Percentiles rank a stretch among this genome's conserved stretches.
These are phyloP conservation scores for Cryptophagus acutangulus DNA, from an alignment of 2,888 invertebrate genomes.

Conservation along the genomic window DNA sequence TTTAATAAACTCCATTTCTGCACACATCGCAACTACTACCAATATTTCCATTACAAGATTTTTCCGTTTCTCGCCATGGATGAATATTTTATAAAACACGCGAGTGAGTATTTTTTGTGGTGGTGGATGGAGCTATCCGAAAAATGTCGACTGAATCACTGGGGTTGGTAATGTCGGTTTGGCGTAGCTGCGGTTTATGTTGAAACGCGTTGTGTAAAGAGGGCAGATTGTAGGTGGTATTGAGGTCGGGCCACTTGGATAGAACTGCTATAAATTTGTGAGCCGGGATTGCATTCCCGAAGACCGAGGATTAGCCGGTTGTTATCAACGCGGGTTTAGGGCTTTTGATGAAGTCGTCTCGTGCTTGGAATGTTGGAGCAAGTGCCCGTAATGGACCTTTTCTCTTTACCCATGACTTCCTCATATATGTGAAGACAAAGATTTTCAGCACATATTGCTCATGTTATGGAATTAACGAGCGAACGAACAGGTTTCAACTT, in stretches of 20 bases:
- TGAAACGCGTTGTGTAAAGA: slow-evolving; percentile 13
- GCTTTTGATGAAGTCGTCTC: slow-evolving; percentile 44
- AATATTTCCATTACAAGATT: no score
- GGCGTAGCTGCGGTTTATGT: slow-evolving; percentile 26
- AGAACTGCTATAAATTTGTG: slow-evolving; percentile 39
- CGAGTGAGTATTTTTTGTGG: no score
- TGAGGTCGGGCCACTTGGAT: slow-evolving; percentile 37
- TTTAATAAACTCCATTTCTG: slow-evolving; percentile 15
- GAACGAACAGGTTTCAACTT: no score
- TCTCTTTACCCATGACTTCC: no score
- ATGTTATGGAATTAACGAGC: no score
- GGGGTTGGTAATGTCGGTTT: slow-evolving; percentile 10
- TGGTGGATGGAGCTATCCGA: no score
- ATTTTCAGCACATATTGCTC: no score
- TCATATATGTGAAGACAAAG: not conserved
- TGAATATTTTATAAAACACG: no score
- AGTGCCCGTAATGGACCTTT: slow-evolving; percentile 38
- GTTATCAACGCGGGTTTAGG: slow-evolving; percentile 43
- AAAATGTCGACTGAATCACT: no score
- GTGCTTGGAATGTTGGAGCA: slow-evolving; percentile 40
- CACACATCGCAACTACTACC: slow-evolving; percentile 7
- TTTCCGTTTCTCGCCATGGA: no score
- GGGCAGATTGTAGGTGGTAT: slow-evolving; percentile 25
- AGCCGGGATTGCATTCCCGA: slow-evolving; percentile 40
- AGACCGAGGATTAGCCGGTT: slow-evolving; percentile 39